phyloP scores from a whole-genome alignment of 1,140 invertebrate genomes.

The Aphelenchoides avenae region DNA sequence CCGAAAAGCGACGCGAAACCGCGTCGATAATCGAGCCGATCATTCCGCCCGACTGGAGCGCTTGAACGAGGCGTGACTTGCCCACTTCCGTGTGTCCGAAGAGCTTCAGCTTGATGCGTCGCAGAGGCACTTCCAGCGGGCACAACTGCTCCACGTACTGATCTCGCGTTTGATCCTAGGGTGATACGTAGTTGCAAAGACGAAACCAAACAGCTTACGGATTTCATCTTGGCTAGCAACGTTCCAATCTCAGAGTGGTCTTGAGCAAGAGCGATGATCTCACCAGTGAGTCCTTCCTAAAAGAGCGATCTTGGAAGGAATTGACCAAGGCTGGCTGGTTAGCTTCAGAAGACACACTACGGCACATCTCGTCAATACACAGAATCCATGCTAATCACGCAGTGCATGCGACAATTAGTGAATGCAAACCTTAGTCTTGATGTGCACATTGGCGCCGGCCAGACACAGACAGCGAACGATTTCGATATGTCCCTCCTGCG shows the following conservation, averaged over 20 bases:
- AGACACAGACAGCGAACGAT: slow-evolving; percentile 73
- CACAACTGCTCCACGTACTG: slow-evolving; percentile 71
- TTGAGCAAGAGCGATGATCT: slow-evolving; percentile 75
- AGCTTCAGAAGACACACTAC: neutral
- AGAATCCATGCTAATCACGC: no score
- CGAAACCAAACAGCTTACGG: slow-evolving; percentile 62
- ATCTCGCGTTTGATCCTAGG: slow-evolving; percentile 65
- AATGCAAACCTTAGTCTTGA: slow-evolving; percentile 53
- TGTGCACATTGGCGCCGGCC: slow-evolving; percentile 59
- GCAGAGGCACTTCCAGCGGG: slow-evolving; percentile 67
- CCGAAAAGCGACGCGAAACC: slow-evolving; percentile 54
- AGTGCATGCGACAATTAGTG: no score
- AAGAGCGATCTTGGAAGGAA: slow-evolving; percentile 11
- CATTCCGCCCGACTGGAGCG: slow-evolving; percentile 63
- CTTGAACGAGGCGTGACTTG: slow-evolving; percentile 72
- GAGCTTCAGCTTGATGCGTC: slow-evolving; percentile 71
- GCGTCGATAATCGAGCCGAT: slow-evolving; percentile 49
- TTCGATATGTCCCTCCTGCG: slow-evolving; percentile 71
- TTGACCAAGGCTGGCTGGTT: no score
- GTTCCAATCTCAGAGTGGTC: slow-evolving; percentile 72
- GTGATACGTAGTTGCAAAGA: slow-evolving; percentile 15
- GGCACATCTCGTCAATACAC: neutral
- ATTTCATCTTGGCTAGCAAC: slow-evolving; percentile 70
- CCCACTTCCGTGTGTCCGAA: slow-evolving; percentile 74
- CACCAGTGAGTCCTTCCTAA: slow-evolving; percentile 72